Evolutionary conservation across 2,888 invertebrate genomes (phyloP), one percentile per base, ranked within the genome.

Genomic region (Philereme transversata): DNA sequence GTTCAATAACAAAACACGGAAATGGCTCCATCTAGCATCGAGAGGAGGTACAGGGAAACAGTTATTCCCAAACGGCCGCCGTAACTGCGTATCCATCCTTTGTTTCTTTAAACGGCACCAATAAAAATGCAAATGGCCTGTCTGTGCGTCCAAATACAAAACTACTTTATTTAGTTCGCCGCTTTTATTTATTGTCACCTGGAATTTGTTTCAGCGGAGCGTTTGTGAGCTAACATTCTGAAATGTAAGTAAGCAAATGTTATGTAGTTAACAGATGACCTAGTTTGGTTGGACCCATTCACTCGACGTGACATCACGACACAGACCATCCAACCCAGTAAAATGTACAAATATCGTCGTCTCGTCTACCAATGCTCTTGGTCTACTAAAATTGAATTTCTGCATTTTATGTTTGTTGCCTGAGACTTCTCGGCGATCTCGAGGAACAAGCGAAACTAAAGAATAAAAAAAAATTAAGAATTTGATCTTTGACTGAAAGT

Each of bases 91-190:
- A 79, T 75, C 70, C 72, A 75, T 78, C 80, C 81, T 82, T 84
- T 88, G 87, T 85, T 85, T 86, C 85, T 85, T 85, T 86, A 87
- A 89, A 86, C 85, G 83, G 75, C 83, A 80, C 79, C 87, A 87
- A 90, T 89, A 88, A 88, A 90, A 88, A 90, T 90, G 88, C 83
- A 88, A 90, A 89, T 89, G 67, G 72, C 75, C 74, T 75, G 79
- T 81, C 83, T 81, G 81, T 81, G 78, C 81, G 77, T 73, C 74
- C 73, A 75, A 84, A 82, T 81, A 74, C 76, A 74, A 75, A 83
- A 84, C 83, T 83, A 86, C 83, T 87, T 88, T 86, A 84, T 84
- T 78, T 82, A 80, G 81, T 83, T 84, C 81, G 46, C 46, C 53
- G 57, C 51, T 55, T 63, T 63, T 63, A 63, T 63, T 63, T 63